A percentile compares a stretch with the other conserved stretches of the same genome.
Conservation (phyloP, 1,140 invertebrate genomes). For the Bombus confusus region DNA sequence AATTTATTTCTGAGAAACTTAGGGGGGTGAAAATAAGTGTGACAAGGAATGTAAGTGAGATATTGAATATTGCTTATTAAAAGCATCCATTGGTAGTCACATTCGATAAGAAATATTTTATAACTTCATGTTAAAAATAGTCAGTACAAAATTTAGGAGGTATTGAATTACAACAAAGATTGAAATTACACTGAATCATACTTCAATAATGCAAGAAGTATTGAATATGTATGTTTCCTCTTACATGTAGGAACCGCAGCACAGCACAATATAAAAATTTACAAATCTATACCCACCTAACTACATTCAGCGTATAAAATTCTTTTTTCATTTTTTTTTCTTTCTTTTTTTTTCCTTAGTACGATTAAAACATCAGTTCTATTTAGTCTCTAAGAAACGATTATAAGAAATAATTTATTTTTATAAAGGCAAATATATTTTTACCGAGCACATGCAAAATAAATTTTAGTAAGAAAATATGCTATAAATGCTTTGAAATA, state of each 20-base stretch:
- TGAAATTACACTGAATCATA: conserved; percentile 32
- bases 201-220: conserved; percentile 44
- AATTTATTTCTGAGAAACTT: conserved; percentile 72
- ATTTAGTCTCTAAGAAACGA: neutral
- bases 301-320: conserved; percentile 75
- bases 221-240: conserved; percentile 83
- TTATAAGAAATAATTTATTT: conserved; percentile 21
- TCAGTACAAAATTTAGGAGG: conserved; percentile 39
- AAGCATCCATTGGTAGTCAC: conserved; percentile 47
- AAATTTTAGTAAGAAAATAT: neutral
- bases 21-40: conserved; percentile 80
- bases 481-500: conserved; percentile 21
- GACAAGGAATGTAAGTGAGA: conserved; percentile 82
- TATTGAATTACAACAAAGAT: conserved; percentile 49
- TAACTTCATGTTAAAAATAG: conserved; percentile 28
- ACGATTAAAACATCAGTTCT: conserved; percentile 5
- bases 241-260: conserved; percentile 62
- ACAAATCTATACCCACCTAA: conserved; percentile 70
- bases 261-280: conserved; percentile 61
- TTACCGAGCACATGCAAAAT: neutral
- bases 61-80: conserved; percentile 55
- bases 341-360: conserved; percentile 3
- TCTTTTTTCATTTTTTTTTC: conserved; percentile 1
- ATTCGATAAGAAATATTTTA: conserved; percentile 28
- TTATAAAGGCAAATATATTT: neutral